Conservation (phyloP, 2,888 invertebrate species). For the Macrosoma leucophasiata region DNA sequence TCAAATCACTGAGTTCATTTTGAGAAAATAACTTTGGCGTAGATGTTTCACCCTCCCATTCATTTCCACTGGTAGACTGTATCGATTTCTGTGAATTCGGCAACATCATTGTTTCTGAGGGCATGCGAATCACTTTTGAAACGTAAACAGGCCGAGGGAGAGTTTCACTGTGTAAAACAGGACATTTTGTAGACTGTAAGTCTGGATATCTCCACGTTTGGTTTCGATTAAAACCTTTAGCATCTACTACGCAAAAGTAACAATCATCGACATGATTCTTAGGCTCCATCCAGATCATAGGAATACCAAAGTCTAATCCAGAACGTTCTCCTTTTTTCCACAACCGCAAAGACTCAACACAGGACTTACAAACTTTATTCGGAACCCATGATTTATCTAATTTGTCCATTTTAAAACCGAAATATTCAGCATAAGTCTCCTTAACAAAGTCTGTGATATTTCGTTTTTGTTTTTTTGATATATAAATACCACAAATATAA, state of each 20-base stretch:
- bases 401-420: constrained; percentile 5
- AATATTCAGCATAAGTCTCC: constrained; percentile 9
- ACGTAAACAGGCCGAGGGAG: constrained; percentile 6
- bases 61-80: constrained; percentile 1
- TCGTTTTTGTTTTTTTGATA: constrained; percentile 7
- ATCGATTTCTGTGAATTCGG: constrained; percentile 2
- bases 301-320: constrained; percentile 9
- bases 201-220: constrained; percentile 4
- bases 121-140: constrained; percentile 9
- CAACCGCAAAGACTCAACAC: constrained; percentile 6
- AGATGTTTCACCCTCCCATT: constrained; percentile 1
- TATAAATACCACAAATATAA: constrained; percentile 9
- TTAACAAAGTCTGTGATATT: constrained; percentile 11
- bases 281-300: constrained; percentile 13
- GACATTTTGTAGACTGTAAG: constrained; percentile 5
- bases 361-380: constrained; percentile 7
- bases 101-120: constrained; percentile 5
- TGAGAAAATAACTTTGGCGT: constrained; percentile 10
- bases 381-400: constrained; percentile 9
- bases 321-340: constrained; percentile 6
- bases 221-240: constrained; percentile 9
- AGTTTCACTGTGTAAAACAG: constrained; percentile 2
- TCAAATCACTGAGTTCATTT: too few relatives aligned
- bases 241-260: constrained; percentile 8
- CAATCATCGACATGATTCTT: constrained; percentile 11